A percentile compares a stretch with the other conserved stretches of the same genome.
These are phyloP conservation scores for Dysdera silvatica DNA, from an alignment of 1,140 invertebrate species.

Conservation along the genomic window DNA sequence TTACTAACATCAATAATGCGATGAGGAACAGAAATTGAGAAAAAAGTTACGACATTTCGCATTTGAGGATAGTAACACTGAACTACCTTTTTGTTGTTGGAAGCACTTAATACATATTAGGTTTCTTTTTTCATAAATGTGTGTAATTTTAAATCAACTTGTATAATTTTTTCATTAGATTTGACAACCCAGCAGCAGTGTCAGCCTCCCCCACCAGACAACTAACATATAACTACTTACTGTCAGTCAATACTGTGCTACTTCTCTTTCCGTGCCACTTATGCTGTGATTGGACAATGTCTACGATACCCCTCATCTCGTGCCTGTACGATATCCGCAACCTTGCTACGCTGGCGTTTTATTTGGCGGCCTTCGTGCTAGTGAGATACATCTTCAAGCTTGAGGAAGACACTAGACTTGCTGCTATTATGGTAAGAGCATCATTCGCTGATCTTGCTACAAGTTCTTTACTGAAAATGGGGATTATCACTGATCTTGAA, in stretches of 20 bases:
- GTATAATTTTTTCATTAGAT: conserved; percentile 22
- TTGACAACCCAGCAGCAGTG: conserved; percentile 81
- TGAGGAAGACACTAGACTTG: conserved; percentile 13
- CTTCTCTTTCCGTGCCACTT: conserved; percentile 78
- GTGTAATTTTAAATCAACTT: background rate
- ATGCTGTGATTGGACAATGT: conserved; percentile 98
- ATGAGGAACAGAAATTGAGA: background rate
- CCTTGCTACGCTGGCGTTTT: conserved; percentile 65
- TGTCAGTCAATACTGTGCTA: conserved; percentile 81
- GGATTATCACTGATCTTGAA: no score
- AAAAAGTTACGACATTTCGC: background rate
- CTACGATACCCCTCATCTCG: conserved; percentile 76
- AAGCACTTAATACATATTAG: background rate
- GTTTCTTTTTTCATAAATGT: background rate
- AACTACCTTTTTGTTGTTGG: background rate
- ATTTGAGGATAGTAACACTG: background rate
- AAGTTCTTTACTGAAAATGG: no score
- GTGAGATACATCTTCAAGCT: conserved; percentile 42
- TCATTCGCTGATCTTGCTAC: no score
- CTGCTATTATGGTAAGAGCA: conserved; percentile 10
- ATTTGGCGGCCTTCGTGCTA: conserved; percentile 54
- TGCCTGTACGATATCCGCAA: conserved; percentile 72
- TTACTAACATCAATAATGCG: background rate
- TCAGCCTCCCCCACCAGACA: conserved; percentile 67
- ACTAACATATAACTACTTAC: conserved; percentile 86